phyloP scores from a whole-genome alignment of 2,888 invertebrate genomes.

The Pristionchus fissidentatus region DNA sequence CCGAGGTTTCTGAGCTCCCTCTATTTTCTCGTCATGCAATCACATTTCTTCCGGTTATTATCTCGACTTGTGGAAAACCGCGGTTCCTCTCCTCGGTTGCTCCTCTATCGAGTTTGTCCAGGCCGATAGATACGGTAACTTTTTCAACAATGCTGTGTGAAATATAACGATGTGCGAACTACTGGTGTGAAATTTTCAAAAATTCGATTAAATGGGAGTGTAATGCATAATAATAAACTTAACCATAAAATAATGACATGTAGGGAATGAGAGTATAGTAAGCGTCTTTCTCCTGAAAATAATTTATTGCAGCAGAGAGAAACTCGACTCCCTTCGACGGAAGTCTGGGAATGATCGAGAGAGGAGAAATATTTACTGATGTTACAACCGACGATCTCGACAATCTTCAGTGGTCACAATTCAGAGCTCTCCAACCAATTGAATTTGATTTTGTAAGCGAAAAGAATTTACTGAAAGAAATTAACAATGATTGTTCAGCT shows the following conservation, averaged over 20 bases:
- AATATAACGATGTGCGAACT: too few species aligned
- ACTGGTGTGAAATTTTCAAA: too few species aligned
- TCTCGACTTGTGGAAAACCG: background rate
- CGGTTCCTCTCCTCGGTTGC: background rate
- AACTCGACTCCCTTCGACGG: background rate
- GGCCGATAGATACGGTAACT: background rate
- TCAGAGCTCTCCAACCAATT: background rate
- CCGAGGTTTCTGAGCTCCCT: background rate
- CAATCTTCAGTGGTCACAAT: background rate
- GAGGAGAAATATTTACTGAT: background rate
- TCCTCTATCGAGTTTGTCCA: background rate
- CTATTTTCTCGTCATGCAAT: too few species aligned
- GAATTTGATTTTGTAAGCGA: slow-evolving; percentile 4
- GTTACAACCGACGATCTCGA: slow-evolving; percentile 1
- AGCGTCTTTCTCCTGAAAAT: too few species aligned
- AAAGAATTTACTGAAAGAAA: background rate
- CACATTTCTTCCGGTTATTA: background rate
- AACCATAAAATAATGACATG: too few species aligned
- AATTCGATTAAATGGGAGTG: too few species aligned
- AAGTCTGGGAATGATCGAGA: background rate
- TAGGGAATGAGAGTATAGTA: too few species aligned
- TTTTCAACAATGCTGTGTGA: too few species aligned
- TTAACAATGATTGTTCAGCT: background rate
- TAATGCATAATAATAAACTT: too few species aligned
- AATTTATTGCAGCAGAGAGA: background rate